Evolutionary conservation across 2,113 vertebrate genomes (phyloP), one percentile per base, ranked within the genome.

Genomic region (Tilapia sparmanii): DNA sequence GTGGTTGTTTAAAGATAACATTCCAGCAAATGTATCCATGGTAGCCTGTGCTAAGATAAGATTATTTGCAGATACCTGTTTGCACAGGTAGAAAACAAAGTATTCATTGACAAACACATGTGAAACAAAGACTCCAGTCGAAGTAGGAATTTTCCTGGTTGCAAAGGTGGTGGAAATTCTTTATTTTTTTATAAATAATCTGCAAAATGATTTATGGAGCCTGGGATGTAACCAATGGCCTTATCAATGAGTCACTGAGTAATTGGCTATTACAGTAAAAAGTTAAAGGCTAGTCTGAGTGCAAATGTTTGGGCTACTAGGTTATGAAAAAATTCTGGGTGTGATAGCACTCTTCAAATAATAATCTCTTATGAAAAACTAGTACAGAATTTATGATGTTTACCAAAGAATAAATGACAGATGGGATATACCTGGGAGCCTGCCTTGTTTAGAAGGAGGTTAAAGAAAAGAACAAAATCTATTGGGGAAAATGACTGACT

Each of bases 401-500:
- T 71, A 53, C 31, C 50, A 1, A 85, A 86, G 94, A 95, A 92
- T 93, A 96, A 97, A 97, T 97, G 95, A 96, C 96, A 97, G 95
- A 97, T 93, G 93, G 95, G 8, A 24, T 31, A 11, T 79, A 96
- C 95, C 94, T 95, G 92, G 95, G 95, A 96, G 96, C 92, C 94
- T 95, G 94, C 90, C 96, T 98, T 93, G 97, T 97, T 97, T 95
- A 94, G 93, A 5, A 3, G 85, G 7, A 55, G 38, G 11, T 82
- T 82, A 83, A 88, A 12, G 82, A 87, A 89, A 68, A 76, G 24
- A 89, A 82, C 33, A n/a, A 53, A 86, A 85, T 89, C 50, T 90
- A 80, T 22, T 22, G 89, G 95, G 90, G 93, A 93, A 97, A 97
- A 96, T 96, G 96, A 96, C 96, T 97, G 97, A 95, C 59, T 95